Evolutionary conservation across 2,797 vertebrate genomes (phyloP).

Genomic region (Bovichtus variegatus): DNA sequence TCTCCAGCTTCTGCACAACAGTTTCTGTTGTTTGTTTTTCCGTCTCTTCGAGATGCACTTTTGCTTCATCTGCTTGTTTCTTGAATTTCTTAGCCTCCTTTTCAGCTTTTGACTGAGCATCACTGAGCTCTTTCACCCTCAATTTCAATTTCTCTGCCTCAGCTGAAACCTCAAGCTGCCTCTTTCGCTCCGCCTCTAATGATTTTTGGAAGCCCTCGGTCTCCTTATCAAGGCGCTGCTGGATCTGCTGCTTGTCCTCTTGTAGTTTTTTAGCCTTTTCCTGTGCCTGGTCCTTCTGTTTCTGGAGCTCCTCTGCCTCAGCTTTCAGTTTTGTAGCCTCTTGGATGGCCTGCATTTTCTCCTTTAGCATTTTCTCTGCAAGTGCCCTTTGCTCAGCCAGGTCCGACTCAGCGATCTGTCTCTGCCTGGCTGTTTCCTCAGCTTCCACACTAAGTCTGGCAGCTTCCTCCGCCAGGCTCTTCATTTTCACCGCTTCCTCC

Average conservation of each 20-base stretch:
- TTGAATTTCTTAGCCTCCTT: constrained; percentile 93
- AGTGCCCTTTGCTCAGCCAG: constrained; percentile 91
- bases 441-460: constrained; percentile 91
- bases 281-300: constrained; percentile 93
- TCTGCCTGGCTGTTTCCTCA: constrained; percentile 91
- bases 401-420: constrained; percentile 90
- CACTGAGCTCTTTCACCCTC: constrained; percentile 90
- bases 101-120: constrained; percentile 91
- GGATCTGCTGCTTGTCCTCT: constrained; percentile 94
- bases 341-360: constrained; percentile 97
- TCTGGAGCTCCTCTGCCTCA: constrained; percentile 93
- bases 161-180: constrained; percentile 88
- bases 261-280: constrained; percentile 91
- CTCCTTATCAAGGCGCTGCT: constrained; percentile 90
- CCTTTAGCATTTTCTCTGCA: constrained; percentile 95
- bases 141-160: constrained; percentile 93
- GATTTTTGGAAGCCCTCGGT: constrained; percentile 93
- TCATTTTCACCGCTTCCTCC: constrained; percentile 96
- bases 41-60: constrained; percentile 83
- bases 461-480: constrained; percentile 92
- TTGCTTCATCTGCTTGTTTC: constrained; percentile 92
- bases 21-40: constrained; percentile 89
- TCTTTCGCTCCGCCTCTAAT: constrained; percentile 89
- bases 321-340: constrained; percentile 92
- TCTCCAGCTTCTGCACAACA: constrained; percentile 91